Conservation (phyloP, 2,888 invertebrate species). For the Yponomeuta plumbellus region DNA sequence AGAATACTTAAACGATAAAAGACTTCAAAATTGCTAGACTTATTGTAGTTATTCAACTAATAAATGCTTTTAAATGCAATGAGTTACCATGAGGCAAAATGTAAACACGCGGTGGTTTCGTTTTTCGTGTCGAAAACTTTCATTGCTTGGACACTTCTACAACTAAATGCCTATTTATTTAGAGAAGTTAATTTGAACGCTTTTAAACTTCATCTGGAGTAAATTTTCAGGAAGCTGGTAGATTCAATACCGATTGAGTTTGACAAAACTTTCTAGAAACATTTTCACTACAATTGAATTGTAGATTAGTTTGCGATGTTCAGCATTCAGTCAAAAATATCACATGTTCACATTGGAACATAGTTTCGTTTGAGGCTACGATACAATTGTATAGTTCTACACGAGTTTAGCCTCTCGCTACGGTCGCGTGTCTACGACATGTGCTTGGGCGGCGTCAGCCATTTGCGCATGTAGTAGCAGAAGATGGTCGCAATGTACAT, state of each 20-base stretch:
- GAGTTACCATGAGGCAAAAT: constrained; percentile 60
- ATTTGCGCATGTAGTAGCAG: constrained; percentile 95
- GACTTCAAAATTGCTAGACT: constrained; percentile 10
- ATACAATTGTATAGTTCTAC: background rate
- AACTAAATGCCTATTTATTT: background rate
- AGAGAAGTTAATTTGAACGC: background rate
- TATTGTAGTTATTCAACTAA: constrained; percentile 22
- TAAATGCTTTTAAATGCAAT: constrained; percentile 58
- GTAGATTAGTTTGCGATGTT: background rate
- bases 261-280: background rate
- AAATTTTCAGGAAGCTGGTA: background rate
- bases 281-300: background rate
- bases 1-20: constrained; percentile 25
- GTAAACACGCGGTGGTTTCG: constrained; percentile 63
- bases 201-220: constrained; percentile 20
- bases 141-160: background rate
- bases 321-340: constrained; percentile 18
- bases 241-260: no score
- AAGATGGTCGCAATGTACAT: constrained; percentile 94
- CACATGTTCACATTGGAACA: constrained; percentile 18
- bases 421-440: constrained; percentile 65
- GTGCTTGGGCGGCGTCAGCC: constrained; percentile 90
- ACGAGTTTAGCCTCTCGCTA: background rate
- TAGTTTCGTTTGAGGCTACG: constrained; percentile 6
- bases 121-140: constrained; percentile 12